A percentile compares a stretch with the other conserved stretches of the same genome.
phyloP scores from a whole-genome alignment of 1,140 invertebrate species.

The Drosophila lowei region DNA sequence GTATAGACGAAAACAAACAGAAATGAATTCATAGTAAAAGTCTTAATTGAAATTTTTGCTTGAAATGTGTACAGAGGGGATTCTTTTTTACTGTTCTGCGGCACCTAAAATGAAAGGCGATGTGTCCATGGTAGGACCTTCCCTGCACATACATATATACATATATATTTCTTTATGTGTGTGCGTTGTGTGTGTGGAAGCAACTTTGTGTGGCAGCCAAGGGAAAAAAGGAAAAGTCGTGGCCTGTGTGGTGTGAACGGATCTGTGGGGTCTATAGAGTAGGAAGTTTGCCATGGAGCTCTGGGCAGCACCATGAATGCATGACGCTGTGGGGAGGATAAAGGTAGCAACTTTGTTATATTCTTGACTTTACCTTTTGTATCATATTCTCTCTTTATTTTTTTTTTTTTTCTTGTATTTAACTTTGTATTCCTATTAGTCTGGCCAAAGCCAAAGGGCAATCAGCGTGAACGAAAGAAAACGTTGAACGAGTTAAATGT shows the following conservation, averaged over 20 bases:
- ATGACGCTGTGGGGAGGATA: constrained; percentile 15
- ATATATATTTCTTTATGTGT: constrained; percentile 22
- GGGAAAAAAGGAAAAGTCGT: constrained; percentile 64
- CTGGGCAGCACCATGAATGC: too few species aligned
- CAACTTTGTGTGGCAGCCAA: constrained; percentile 67
- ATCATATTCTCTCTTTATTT: constrained; percentile 43
- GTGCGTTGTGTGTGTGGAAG: constrained; percentile 27
- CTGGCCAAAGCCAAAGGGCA: constrained; percentile 37
- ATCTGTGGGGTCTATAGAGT: constrained; percentile 37
- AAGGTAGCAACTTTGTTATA: constrained; percentile 40
- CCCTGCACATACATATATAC: constrained; percentile 4
- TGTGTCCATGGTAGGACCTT: constrained; percentile 47
- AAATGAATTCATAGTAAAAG: constrained; percentile 78
- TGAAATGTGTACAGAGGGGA: constrained; percentile 65
- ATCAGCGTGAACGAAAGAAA: constrained; percentile 44
- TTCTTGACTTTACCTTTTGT: constrained; percentile 69
- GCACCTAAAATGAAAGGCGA: constrained; percentile 69
- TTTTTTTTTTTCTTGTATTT: constrained; percentile 41
- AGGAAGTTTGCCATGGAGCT: constrained; percentile 2
- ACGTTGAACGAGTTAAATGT: constrained; percentile 46
- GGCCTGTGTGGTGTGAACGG: constrained; percentile 47
- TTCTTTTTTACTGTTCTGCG: constrained; percentile 55
- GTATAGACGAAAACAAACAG: constrained; percentile 38
- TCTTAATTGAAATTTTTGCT: constrained; percentile 81
- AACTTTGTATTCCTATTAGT: constrained; percentile 51